These are phyloP conservation scores for Xiphophorus maculatus DNA, from an alignment of 2,113 vertebrate species.

Conservation along the genomic window DNA sequence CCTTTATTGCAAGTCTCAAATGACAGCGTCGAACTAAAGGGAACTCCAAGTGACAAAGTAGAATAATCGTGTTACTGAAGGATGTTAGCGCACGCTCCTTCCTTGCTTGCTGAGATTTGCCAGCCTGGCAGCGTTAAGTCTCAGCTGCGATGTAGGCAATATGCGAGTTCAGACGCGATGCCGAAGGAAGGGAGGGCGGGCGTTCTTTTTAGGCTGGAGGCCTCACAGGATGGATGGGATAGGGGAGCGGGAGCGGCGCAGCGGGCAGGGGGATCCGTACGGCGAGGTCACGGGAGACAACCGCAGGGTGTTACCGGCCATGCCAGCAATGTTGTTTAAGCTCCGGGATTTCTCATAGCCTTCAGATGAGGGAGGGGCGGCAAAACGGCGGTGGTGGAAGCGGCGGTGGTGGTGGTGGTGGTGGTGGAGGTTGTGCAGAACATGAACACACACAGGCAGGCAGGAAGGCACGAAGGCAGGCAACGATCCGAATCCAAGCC, in stretches of 20 bases:
- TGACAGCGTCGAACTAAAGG: slow-evolving; percentile 61
- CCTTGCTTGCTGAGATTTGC: slow-evolving; percentile 14
- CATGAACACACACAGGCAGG: slow-evolving; percentile 79
- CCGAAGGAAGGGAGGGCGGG: slow-evolving; percentile 6
- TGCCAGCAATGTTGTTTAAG: slow-evolving; percentile 95
- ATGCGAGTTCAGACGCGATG: slow-evolving; percentile 55
- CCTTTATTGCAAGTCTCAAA: slow-evolving; percentile 83
- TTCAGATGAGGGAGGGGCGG: slow-evolving; percentile 79
- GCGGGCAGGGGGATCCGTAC: slow-evolving; percentile 93
- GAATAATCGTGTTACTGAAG: slow-evolving; percentile 60
- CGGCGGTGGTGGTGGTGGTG: slow-evolving; percentile 58
- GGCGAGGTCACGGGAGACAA: slow-evolving; percentile 94
- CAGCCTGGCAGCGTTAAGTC: slow-evolving; percentile 44
- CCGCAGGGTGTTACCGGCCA: slow-evolving; percentile 87
- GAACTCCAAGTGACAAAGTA: slow-evolving; percentile 51
- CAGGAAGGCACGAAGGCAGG: slow-evolving; percentile 57
- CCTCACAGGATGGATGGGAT: slow-evolving; percentile 94
- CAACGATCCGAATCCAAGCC: slow-evolving; percentile 83
- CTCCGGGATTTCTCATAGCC: slow-evolving; percentile 96
- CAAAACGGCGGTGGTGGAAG: slow-evolving; percentile 70
- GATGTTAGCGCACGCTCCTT: slow-evolving; percentile 65
- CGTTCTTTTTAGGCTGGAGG: slow-evolving; percentile 33
- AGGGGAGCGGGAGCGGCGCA: slow-evolving; percentile 91
- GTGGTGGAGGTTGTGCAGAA: slow-evolving; percentile 77
- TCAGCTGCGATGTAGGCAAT: slow-evolving; percentile 72